Evolutionary conservation across 2,797 vertebrate genomes (phyloP).

Genomic region (Nyctalus aviator): DNA sequence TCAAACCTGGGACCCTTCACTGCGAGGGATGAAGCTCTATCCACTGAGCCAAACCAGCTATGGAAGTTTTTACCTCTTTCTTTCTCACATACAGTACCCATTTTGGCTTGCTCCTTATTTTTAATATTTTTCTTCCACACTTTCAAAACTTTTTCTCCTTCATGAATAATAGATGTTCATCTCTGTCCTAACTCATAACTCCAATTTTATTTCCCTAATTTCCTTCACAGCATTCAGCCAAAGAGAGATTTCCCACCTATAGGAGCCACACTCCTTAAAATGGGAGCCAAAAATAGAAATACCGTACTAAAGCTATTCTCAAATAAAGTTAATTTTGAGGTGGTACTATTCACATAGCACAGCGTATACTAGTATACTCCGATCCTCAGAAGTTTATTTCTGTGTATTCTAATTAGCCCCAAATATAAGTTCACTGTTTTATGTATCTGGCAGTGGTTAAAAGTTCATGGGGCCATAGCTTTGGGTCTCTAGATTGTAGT

Average conservation of each 20-base stretch:
- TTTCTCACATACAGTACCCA: background rate
- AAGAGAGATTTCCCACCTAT: background rate
- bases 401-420: background rate
- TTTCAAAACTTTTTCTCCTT: background rate
- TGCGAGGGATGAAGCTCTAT: too few relatives aligned
- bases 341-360: background rate
- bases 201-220: background rate
- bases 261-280: background rate
- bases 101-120: background rate
- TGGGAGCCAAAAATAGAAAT: background rate
- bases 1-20: too few relatives aligned
- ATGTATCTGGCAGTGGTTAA: background rate
- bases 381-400: background rate
- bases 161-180: background rate
- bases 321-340: background rate
- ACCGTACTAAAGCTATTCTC: background rate
- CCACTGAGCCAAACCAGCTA: too few relatives aligned
- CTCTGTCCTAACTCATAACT: background rate
- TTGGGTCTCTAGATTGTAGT: background rate
- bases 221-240: background rate
- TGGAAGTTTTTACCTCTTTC: background rate
- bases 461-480: background rate
- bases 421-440: background rate
- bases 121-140: background rate
- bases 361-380: background rate